Evolutionary conservation across 2,797 vertebrate species (phyloP).

Genomic region (Parotocinclus haroldoi): DNA sequence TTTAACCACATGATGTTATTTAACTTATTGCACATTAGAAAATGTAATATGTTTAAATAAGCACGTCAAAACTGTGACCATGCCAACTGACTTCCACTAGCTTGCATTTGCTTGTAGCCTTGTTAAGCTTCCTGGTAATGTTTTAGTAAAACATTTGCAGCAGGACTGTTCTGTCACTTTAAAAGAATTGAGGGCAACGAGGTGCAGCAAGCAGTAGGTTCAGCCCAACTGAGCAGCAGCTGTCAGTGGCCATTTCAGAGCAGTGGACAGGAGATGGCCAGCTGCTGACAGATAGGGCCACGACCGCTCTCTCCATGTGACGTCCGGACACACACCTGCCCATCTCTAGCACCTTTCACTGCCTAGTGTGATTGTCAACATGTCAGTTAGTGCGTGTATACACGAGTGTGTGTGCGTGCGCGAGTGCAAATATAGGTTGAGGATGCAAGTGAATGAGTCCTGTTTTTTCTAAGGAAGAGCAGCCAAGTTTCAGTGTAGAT

Average conservation of each 20-base stretch:
- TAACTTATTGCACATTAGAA: too few species aligned
- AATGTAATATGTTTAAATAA: too few species aligned
- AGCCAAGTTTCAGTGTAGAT: too few species aligned
- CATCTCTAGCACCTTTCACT: conserved; percentile 25
- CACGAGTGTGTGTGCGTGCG: conserved; percentile 14
- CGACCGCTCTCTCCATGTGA: conserved; percentile 44
- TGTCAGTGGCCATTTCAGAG: conserved; percentile 49
- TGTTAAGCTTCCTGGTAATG: not conserved
- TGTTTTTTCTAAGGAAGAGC: too few species aligned
- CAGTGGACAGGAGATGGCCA: conserved; percentile 49
- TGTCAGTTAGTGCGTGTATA: conserved; percentile 13
- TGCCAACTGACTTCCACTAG: too few species aligned
- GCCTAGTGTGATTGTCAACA: conserved; percentile 19
- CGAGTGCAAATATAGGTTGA: not conserved
- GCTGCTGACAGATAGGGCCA: conserved; percentile 52
- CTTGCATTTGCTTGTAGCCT: too few species aligned
- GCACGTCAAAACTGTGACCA: too few species aligned
- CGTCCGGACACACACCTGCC: conserved; percentile 44
- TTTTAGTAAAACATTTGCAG: not conserved
- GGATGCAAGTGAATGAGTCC: too few species aligned
- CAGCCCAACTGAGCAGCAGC: conserved; percentile 41
- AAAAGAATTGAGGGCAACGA: conserved; percentile 32
- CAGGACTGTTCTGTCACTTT: conserved; percentile 36
- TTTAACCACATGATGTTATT: too few species aligned
- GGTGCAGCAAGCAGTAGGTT: conserved; percentile 22